Evolutionary conservation across 2,797 vertebrate species (phyloP), one percentile per base, ranked within the genome.

Genomic region (Champsocephalus esox): DNA sequence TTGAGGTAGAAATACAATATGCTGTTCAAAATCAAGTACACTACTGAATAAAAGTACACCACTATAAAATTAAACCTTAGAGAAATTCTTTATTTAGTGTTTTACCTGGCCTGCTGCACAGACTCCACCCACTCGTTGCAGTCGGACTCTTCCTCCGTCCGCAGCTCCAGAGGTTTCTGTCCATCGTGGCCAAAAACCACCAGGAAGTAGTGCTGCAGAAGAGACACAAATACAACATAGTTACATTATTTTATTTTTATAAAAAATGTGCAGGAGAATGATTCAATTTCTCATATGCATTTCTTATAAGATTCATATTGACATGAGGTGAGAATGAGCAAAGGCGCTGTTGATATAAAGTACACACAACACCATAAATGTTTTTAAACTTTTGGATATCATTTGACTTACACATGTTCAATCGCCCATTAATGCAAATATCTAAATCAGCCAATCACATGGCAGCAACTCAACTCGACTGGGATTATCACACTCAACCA

Each of bases 71-170:
- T 5, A 21, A 2, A 12, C 11, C 21, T 38, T 38, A 46, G 59
- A 7, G 14, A 45, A 3, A 14, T 58, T 3, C 8, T n/a, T 54
- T 46, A 12, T 4, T 59, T 32, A 12, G 12, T 5, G 50, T 41
- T 13, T 63, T 92, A 99, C 98, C 97, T 99, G 77, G 97, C 97
- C 94, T 98, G 98, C 75, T 97, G 97, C 93, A 99, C 97, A 83
- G 91, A 96, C 81, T 98, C 97, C 89, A 99, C 96, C 98, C 98
- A 99, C 84, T 98, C 96, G 3, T 94, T 96, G 63, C 97, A 97
- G 34, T 98, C 97, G 2, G 80, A 82, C 84, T 98, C 97, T 28
- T 99, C 97, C 48, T 99, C 98, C 1, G 97, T 95, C 63, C 97
- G 96, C 73, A 99, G 95, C 83, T 99, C 98, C 93, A 99, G 85